A percentile compares a stretch with the other conserved stretches of the same genome.
Conservation (phyloP, 2,888 invertebrate genomes). For the Clostera curtula region DNA sequence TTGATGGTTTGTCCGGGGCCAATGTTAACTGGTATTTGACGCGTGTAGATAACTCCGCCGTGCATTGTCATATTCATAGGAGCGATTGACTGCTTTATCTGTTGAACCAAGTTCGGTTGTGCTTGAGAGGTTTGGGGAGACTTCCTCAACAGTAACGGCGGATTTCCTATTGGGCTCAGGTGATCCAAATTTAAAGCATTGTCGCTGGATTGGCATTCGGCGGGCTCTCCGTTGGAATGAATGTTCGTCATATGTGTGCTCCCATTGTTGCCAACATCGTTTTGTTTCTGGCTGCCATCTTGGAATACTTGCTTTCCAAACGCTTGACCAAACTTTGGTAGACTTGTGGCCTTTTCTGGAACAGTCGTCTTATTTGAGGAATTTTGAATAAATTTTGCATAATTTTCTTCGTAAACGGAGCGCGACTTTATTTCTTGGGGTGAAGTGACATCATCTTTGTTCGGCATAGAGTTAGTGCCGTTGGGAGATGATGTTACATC, state of each 20-base stretch:
- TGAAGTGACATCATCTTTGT: slow-evolving; percentile 31
- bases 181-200: slow-evolving; percentile 53
- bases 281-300: slow-evolving; percentile 48
- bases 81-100: slow-evolving; percentile 68
- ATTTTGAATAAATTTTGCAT: slow-evolving; percentile 70
- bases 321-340: slow-evolving; percentile 87
- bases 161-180: slow-evolving; percentile 49
- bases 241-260: slow-evolving; percentile 33
- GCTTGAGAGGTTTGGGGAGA: slow-evolving; percentile 43
- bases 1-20: slow-evolving; percentile 75
- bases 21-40: slow-evolving; percentile 80
- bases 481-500: slow-evolving; percentile 34
- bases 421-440: slow-evolving; percentile 67
- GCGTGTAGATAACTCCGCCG: slow-evolving; percentile 81
- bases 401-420: slow-evolving; percentile 72
- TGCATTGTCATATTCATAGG: slow-evolving; percentile 77
- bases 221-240: slow-evolving; percentile 30
- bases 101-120: slow-evolving; percentile 53
- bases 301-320: slow-evolving; percentile 83
- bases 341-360: slow-evolving; percentile 63
- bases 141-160: slow-evolving; percentile 57
- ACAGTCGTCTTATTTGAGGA: slow-evolving; percentile 41
- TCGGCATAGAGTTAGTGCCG: slow-evolving; percentile 20
- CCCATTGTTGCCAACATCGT: slow-evolving; percentile 38
- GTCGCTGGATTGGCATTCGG: slow-evolving; percentile 43